phyloP scores from a whole-genome alignment of 2,113 vertebrate genomes.

The Dasyprocta punctata region DNA sequence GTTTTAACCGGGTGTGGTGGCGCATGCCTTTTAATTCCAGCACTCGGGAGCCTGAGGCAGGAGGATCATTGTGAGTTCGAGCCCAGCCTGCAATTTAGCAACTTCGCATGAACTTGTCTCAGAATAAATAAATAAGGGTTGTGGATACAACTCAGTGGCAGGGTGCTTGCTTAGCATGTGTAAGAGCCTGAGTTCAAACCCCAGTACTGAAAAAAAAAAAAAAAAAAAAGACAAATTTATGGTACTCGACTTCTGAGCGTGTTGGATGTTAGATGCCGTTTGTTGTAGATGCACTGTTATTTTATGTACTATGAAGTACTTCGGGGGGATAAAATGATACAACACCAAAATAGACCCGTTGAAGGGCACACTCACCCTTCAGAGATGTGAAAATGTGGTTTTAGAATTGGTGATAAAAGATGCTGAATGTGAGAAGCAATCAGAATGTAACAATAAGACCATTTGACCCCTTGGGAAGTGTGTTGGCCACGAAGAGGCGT shows the following conservation, averaged over 20 bases:
- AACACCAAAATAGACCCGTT: not conserved
- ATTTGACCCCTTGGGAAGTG: not conserved
- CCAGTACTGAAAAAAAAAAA: not conserved
- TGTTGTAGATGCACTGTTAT: not conserved
- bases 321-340: not conserved
- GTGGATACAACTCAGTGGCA: not conserved
- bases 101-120: not conserved
- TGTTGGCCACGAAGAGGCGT: not conserved
- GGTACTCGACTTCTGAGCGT: not conserved
- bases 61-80: not conserved
- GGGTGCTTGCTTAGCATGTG: not conserved
- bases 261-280: fast-evolving
- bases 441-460: not conserved
- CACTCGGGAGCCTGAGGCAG: too few relatives aligned
- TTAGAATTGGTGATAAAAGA: not conserved
- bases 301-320: not conserved
- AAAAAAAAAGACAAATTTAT: too few relatives aligned
- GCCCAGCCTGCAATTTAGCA: not conserved
- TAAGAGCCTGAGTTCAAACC: not conserved
- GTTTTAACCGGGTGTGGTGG: too few relatives aligned
- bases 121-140: not conserved
- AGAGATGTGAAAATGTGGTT: not conserved
- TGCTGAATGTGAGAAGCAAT: not conserved
- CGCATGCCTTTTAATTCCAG: too few relatives aligned
- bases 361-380: not conserved